A percentile compares a stretch with the other conserved stretches of the same genome.
Evolutionary conservation across 2,797 vertebrate genomes (phyloP).

Genomic region (Denticeps clupeoides): DNA sequence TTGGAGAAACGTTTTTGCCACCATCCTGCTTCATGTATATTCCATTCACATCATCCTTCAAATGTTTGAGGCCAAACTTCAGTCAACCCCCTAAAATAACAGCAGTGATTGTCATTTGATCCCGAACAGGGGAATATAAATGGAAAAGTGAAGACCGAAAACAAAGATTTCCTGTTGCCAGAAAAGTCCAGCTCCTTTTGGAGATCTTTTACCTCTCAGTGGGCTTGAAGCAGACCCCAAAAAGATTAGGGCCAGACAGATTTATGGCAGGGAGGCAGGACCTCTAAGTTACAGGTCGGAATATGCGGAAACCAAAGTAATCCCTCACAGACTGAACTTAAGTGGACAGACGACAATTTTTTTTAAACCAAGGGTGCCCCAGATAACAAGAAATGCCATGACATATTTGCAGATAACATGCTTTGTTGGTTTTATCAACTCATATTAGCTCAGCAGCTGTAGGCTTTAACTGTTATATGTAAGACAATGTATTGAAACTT

Average conservation of each 20-base stretch:
- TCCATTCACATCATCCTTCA: background rate
- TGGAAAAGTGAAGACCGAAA: constrained; percentile 11
- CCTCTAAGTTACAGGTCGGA: constrained; percentile 6
- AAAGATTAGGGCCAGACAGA: constrained; percentile 34
- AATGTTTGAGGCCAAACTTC: background rate
- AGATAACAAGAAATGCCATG: no score
- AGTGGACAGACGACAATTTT: no score
- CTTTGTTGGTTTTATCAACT: background rate
- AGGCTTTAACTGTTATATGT: no score
- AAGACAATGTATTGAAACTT: no score
- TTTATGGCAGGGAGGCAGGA: constrained; percentile 28
- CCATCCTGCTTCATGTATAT: background rate
- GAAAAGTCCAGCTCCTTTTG: constrained; percentile 6
- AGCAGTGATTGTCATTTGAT: constrained; percentile 12
- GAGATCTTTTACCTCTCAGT: constrained; percentile 24
- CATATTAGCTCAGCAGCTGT: background rate
- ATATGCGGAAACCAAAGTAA: background rate
- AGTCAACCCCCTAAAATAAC: background rate
- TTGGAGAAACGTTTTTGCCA: no score
- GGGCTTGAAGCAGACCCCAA: constrained; percentile 26
- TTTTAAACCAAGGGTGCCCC: no score
- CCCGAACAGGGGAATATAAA: constrained; percentile 15
- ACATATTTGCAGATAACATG: background rate
- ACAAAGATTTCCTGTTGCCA: constrained; percentile 28
- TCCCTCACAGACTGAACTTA: constrained; percentile 1